A percentile compares a stretch with the other conserved stretches of the same genome.
Evolutionary conservation across 1,140 invertebrate genomes (phyloP).

Genomic region (Drosophila nebulosa): DNA sequence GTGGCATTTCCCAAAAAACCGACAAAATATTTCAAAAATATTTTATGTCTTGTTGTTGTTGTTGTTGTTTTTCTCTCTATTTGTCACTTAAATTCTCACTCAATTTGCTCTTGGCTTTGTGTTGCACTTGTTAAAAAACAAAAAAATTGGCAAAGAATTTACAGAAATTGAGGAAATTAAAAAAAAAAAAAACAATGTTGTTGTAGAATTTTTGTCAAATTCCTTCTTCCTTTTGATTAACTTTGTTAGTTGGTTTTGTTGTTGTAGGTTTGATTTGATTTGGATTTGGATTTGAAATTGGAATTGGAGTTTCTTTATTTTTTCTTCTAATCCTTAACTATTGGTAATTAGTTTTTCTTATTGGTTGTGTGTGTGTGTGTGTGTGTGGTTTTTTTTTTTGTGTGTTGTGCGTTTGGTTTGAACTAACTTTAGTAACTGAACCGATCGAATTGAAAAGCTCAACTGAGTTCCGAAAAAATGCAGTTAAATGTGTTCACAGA

Average conservation of each 20-base stretch:
- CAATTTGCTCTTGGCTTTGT: too few species aligned
- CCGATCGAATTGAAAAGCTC: constrained; percentile 81
- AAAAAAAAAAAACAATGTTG: too few species aligned
- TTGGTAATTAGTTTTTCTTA: not conserved
- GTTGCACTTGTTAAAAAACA: not conserved
- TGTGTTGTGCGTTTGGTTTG: constrained; percentile 66
- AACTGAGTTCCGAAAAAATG: constrained; percentile 81
- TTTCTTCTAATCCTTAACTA: not conserved
- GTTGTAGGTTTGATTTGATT: too few species aligned
- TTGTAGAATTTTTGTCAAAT: not conserved
- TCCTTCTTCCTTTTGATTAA: not conserved
- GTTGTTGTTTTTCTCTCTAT: too few species aligned
- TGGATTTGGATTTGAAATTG: too few species aligned
- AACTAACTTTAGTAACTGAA: constrained; percentile 81
- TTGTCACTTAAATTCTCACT: too few species aligned
- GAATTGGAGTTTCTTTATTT: too few species aligned
- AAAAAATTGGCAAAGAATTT: not conserved
- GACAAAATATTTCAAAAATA: not conserved
- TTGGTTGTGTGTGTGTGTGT: not conserved
- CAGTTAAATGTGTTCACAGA: constrained; percentile 63
- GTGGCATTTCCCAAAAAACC: constrained; percentile 21
- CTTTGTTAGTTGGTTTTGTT: not conserved
- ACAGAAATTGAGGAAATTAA: not conserved
- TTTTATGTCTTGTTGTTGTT: not conserved
- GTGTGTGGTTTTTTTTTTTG: not conserved